Evolutionary conservation across 2,888 invertebrate genomes (phyloP).

Genomic region (Patella ulyssiponensis): DNA sequence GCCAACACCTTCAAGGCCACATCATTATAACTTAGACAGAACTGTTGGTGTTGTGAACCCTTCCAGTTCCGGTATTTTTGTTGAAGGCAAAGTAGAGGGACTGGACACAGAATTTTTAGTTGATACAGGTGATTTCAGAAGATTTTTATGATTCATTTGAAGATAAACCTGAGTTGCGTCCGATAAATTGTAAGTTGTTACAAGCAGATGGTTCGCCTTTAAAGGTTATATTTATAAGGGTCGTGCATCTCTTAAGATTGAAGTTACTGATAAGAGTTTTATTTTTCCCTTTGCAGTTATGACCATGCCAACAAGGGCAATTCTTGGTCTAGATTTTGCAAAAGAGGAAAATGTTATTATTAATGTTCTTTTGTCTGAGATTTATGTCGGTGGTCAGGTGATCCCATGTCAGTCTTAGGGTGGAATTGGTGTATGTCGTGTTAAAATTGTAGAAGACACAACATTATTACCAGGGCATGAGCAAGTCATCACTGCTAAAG

Average conservation of each 20-base stretch:
- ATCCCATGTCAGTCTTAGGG: not conserved
- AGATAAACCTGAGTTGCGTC: not conserved
- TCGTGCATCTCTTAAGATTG: not conserved
- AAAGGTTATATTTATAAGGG: too few species aligned
- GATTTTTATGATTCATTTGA: not conserved
- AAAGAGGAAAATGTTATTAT: not conserved
- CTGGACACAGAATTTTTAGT: not conserved
- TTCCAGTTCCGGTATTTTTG: not conserved
- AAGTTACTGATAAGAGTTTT: not conserved
- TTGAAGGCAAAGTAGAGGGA: not conserved
- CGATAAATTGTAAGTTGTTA: not conserved
- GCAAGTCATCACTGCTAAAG: not conserved
- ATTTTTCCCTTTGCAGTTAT: not conserved
- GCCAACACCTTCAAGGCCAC: too few species aligned
- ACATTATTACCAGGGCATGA: not conserved
- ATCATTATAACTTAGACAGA: not conserved
- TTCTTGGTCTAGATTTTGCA: not conserved
- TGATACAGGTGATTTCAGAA: not conserved
- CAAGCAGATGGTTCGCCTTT: not conserved
- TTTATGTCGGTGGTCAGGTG: not conserved
- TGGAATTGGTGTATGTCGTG: conserved; percentile 8
- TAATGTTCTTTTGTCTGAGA: not conserved
- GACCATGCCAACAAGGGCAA: not conserved
- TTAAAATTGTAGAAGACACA: not conserved
- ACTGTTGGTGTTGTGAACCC: not conserved